Base-by-base conservation (phyloP, 2,888 invertebrate species). In the Macropis europaea region DNA sequence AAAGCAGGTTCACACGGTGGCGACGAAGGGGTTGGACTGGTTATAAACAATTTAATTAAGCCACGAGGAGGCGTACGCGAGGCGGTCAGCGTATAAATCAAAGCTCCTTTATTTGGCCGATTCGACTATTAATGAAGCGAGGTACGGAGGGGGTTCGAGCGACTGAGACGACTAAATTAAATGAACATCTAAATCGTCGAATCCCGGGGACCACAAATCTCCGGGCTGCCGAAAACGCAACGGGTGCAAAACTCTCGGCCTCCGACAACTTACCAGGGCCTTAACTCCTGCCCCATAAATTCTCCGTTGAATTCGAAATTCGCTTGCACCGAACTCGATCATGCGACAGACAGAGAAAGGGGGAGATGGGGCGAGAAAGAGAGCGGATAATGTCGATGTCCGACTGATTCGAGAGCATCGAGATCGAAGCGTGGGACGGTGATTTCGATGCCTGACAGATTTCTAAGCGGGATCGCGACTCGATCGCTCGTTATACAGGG, bases 121-220 rank as follows among this genome's bases (percentile, higher is more conserved):
- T 52, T 63, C 63, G 67, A 69, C 60, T 56, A 69, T 77, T 77
- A 77, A 77, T 77, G 77, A 77, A 67, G 64, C 69, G 60, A 63
- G 43, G 67, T 48, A 56, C 61, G 61, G 57, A 32, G 26, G 32
- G 24, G 43, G 43, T 52, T 40, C 45, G 48, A 3, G 30, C 63
- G 57, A 43, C 64, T 53, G 43, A 67, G 76, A 83, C 82, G 82
- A 83, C 84, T 84, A 84, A 87, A 87, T 87, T 86, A 86, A 83
- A 82, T 70, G 84, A 83, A 86, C 86, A 87, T 88, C 85, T 83
- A 84, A 87, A 86, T 87, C 84, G 84, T 77, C 74, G 77, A 70
- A 74, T 60, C 30, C 74, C 52, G 56, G 40, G 70, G 66, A 71
- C 77, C 77, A 77, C 77, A 77, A 77, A 77, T 77, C 77, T 77